A percentile compares a stretch with the other conserved stretches of the same genome.
These are phyloP conservation scores for Tolmerus cingulatus DNA, from an alignment of 2,888 invertebrate species.

Conservation along the genomic window DNA sequence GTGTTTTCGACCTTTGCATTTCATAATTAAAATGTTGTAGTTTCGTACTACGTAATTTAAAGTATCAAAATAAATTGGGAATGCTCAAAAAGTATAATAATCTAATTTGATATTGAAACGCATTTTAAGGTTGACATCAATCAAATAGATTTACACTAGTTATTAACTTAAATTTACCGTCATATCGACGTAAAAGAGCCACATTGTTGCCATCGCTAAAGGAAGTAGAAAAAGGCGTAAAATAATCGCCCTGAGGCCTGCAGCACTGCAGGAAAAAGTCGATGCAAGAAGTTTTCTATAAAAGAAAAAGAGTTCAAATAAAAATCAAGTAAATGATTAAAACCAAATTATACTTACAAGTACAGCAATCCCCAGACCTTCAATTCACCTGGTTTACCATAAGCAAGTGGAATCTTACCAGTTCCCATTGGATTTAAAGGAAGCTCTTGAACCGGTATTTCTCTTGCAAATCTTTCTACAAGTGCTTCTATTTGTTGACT, in stretches of 20 bases:
- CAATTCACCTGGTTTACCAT: slow-evolving; percentile 75
- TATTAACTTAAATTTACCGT: slow-evolving; percentile 55
- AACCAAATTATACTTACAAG: slow-evolving; percentile 62
- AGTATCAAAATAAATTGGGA: too few species aligned
- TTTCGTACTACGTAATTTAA: too few species aligned
- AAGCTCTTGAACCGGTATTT: slow-evolving; percentile 74
- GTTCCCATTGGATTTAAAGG: slow-evolving; percentile 67
- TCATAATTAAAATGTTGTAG: too few species aligned
- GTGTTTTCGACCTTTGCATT: too few species aligned
- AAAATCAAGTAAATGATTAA: background rate
- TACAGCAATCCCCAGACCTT: slow-evolving; percentile 75
- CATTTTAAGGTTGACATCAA: too few species aligned
- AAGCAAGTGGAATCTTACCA: slow-evolving; percentile 77
- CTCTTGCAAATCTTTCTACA: slow-evolving; percentile 89
- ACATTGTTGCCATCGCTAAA: slow-evolving; percentile 78
- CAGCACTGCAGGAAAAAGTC: slow-evolving; percentile 78
- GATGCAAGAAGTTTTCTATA: slow-evolving; percentile 78
- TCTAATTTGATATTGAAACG: too few species aligned
- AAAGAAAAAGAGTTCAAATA: slow-evolving; percentile 57
- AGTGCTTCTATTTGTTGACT: slow-evolving; percentile 91
- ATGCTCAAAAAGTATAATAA: too few species aligned
- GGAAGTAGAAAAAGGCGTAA: slow-evolving; percentile 79
- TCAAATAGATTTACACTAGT: background rate
- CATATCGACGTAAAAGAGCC: slow-evolving; percentile 75
- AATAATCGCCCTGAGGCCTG: slow-evolving; percentile 78